A percentile compares a stretch with the other conserved stretches of the same genome.
Evolutionary conservation across 2,113 vertebrate genomes (phyloP).

Genomic region (Oncorhynchus nerka): DNA sequence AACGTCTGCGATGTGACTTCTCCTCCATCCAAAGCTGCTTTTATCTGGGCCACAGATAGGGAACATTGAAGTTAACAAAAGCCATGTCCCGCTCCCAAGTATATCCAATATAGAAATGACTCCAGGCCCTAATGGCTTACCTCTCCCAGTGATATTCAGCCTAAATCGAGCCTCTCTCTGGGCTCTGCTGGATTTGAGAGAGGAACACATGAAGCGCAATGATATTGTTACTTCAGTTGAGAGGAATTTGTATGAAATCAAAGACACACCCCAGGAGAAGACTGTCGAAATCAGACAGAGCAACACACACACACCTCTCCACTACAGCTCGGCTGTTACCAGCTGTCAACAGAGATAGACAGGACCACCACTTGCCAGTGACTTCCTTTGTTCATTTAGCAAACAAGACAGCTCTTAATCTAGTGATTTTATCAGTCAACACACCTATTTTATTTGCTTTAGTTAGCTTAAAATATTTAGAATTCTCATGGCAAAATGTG

Average conservation of each 20-base stretch:
- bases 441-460: too few relatives aligned
- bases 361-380: background rate
- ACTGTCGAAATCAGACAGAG: slow-evolving; percentile 44
- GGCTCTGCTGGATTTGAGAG: slow-evolving; percentile 21
- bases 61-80: slow-evolving; percentile 23
- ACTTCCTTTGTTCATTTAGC: too few relatives aligned
- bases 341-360: slow-evolving; percentile 20
- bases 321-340: slow-evolving; percentile 4
- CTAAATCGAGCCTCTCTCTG: slow-evolving; percentile 30
- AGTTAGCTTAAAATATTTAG: too few relatives aligned
- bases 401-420: too few relatives aligned
- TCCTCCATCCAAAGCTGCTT: slow-evolving; percentile 26
- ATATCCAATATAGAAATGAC: slow-evolving; percentile 26
- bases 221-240: slow-evolving; percentile 54
- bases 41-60: slow-evolving; percentile 39
- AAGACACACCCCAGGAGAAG: slow-evolving; percentile 32
- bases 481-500: too few relatives aligned
- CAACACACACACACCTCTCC: background rate
- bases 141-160: slow-evolving; percentile 20
- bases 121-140: slow-evolving; percentile 20
- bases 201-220: slow-evolving; percentile 44
- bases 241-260: slow-evolving; percentile 59
- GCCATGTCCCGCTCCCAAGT: slow-evolving; percentile 19
- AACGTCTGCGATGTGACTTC: slow-evolving; percentile 36
- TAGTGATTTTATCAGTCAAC: too few relatives aligned